Evolutionary conservation across 1,140 invertebrate genomes (phyloP).

Genomic region (Thaumetopoea pityocampa): DNA sequence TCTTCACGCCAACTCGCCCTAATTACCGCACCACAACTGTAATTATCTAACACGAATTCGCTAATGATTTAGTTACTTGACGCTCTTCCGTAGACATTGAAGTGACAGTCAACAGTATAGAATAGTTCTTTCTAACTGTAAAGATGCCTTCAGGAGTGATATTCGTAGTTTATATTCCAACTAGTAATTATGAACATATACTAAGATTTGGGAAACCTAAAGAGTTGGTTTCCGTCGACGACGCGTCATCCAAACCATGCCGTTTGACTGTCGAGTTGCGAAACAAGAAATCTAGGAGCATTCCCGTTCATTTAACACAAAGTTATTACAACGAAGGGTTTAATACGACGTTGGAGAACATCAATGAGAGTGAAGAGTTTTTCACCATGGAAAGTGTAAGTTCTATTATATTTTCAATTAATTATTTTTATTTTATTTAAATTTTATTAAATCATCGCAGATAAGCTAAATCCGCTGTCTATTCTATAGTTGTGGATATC

Average conservation of each 20-base stretch:
- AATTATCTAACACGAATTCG: conserved; percentile 6
- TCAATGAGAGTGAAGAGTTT: conserved; percentile 45
- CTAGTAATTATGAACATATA: conserved; percentile 56
- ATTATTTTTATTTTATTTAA: too few relatives aligned
- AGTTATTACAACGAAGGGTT: conserved; percentile 51
- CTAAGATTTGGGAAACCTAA: conserved; percentile 56
- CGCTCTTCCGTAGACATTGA: conserved; percentile 2
- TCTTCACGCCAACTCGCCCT: conserved; percentile 4
- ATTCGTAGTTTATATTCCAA: conserved; percentile 57
- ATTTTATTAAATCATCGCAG: too few relatives aligned
- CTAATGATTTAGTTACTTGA: conserved; percentile 1
- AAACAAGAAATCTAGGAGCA: conserved; percentile 50
- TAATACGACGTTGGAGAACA: conserved; percentile 43
- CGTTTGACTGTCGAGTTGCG: conserved; percentile 48
- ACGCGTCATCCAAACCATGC: conserved; percentile 26
- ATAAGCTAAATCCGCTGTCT: too few relatives aligned
- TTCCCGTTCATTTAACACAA: conserved; percentile 58
- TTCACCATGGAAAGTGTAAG: conserved; percentile 66
- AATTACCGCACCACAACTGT: conserved; percentile 11
- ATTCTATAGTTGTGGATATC: too few relatives aligned
- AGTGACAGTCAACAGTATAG: not conserved
- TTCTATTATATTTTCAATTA: too few relatives aligned
- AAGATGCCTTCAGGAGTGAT: conserved; percentile 55
- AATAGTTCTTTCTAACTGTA: not conserved
- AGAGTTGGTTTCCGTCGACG: conserved; percentile 37